These are phyloP conservation scores for Gallinago nigripennis DNA, from an alignment of 2,797 vertebrate genomes.

Conservation along the genomic window DNA sequence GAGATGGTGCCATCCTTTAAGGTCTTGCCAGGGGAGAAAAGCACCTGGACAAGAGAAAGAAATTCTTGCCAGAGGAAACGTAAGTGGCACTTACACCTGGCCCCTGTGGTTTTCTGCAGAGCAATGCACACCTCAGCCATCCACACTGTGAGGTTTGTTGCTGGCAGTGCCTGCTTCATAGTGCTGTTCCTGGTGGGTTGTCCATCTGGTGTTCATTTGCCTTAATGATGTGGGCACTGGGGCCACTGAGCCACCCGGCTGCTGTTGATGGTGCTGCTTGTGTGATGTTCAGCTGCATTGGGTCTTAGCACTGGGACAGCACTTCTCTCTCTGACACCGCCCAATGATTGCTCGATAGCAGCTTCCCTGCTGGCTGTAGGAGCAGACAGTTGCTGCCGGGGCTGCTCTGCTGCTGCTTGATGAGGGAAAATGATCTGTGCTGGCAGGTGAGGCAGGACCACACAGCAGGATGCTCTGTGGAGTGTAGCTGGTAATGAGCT, in stretches of 20 bases:
- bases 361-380: neutral
- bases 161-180: neutral
- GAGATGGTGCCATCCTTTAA: neutral
- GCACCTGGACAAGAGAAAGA: neutral
- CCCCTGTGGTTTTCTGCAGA: neutral
- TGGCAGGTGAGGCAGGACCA: neutral
- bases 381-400: neutral
- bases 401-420: neutral
- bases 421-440: neutral
- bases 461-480: neutral
- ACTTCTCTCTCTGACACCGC: neutral
- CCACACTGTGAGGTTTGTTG: neutral
- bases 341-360: fast-evolving
- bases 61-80: neutral
- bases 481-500: neutral
- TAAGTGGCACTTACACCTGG: neutral
- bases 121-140: neutral
- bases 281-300: neutral
- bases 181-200: neutral
- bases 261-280: neutral
- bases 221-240: neutral
- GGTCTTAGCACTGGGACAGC: neutral
- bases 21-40: neutral
- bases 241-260: neutral
- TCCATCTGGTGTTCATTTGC: neutral